A percentile compares a stretch with the other conserved stretches of the same genome.
These are phyloP conservation scores for Paralichthys olivaceus DNA, from an alignment of 2,113 vertebrate genomes.

Conservation along the genomic window DNA sequence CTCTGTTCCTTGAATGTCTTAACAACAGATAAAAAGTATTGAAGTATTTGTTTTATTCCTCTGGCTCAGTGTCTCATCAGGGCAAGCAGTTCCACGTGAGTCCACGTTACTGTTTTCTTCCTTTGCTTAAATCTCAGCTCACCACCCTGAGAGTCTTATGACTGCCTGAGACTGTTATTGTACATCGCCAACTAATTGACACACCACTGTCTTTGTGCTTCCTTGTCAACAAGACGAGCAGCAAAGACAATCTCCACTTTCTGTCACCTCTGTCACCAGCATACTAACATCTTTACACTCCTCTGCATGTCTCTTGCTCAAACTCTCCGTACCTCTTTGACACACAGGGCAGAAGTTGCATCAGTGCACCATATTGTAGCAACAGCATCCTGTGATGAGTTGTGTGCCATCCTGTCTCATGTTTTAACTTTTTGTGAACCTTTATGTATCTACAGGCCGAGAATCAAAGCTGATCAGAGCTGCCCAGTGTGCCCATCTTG, in stretches of 20 bases:
- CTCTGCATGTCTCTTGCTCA: not conserved
- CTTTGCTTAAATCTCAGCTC: conserved; percentile 35
- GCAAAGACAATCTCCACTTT: not conserved
- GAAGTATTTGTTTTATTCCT: not conserved
- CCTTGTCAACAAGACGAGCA: conserved; percentile 18
- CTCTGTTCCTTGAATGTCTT: not conserved
- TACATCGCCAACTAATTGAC: conserved; percentile 26
- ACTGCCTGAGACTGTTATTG: conserved; percentile 41
- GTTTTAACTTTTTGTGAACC: conserved; percentile 25
- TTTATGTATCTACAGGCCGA: not conserved
- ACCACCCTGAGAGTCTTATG: conserved; percentile 43
- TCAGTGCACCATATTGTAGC: conserved; percentile 36
- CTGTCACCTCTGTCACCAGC: not conserved
- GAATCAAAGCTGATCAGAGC: not conserved
- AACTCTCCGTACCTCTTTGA: conserved; percentile 2
- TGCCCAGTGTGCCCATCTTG: not conserved
- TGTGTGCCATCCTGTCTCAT: conserved; percentile 32
- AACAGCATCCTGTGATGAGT: conserved; percentile 47
- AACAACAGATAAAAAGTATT: not conserved
- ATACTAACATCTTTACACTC: not conserved
- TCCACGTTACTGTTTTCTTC: conserved; percentile 40
- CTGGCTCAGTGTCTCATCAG: conserved; percentile 27
- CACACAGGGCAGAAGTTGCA: conserved; percentile 49
- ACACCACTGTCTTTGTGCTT: conserved; percentile 5
- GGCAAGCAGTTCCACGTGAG: conserved; percentile 42